Conservation (phyloP, 1,140 invertebrate genomes). For the Trigoniulus corallinus region DNA sequence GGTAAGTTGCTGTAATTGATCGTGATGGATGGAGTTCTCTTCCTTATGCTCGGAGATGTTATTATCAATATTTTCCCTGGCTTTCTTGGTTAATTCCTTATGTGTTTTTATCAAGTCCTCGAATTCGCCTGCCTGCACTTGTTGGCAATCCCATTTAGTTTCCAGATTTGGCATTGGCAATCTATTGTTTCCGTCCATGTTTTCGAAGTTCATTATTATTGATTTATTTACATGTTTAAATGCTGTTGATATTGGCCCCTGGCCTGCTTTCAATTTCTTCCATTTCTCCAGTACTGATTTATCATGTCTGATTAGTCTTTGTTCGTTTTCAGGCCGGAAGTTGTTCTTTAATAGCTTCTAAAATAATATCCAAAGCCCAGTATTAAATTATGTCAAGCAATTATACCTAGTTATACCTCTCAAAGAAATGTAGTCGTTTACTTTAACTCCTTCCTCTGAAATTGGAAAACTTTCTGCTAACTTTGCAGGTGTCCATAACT, state of each 20-base stretch:
- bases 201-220: background rate
- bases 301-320: background rate
- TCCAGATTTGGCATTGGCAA: background rate
- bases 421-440: background rate
- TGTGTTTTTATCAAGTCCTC: background rate
- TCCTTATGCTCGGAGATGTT: no score
- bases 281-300: background rate
- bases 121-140: background rate
- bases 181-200: background rate
- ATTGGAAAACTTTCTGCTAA: conserved; percentile 64
- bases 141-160: background rate
- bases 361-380: background rate
- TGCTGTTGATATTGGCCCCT: background rate
- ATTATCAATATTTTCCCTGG: background rate
- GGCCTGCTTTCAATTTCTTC: background rate
- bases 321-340: background rate
- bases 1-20: background rate
- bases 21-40: background rate
- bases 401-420: background rate
- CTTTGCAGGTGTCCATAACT: conserved; percentile 51
- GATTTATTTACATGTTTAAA: background rate
- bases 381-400: background rate
- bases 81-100: background rate
- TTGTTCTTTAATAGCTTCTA: conserved; percentile 1
- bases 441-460: conserved; percentile 12